phyloP scores from a whole-genome alignment of 2,113 vertebrate species.

The Rallus limicola region DNA sequence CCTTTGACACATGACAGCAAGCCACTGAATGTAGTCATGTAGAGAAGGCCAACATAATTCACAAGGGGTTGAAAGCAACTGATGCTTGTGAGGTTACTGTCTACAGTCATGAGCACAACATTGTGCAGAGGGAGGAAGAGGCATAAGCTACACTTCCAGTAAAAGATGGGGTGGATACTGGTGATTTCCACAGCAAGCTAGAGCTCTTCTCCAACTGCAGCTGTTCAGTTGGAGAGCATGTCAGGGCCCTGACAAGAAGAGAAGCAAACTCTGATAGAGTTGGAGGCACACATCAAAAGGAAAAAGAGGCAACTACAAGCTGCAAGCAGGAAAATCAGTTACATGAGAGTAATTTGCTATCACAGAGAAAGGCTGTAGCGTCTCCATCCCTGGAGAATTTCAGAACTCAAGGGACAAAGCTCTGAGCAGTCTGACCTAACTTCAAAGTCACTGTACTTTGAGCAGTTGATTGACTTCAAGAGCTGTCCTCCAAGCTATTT shows the following conservation, averaged over 20 bases:
- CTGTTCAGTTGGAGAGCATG: neutral
- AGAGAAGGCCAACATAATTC: neutral
- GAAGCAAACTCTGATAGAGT: neutral
- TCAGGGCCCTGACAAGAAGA: neutral
- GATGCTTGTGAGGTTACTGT: neutral
- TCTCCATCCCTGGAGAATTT: neutral
- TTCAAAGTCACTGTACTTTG: neutral
- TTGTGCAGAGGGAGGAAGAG: neutral
- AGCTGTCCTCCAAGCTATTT: neutral
- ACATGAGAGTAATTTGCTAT: neutral
- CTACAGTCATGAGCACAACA: neutral
- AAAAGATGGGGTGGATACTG: neutral
- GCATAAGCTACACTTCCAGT: neutral
- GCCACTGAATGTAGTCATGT: neutral
- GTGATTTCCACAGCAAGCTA: neutral
- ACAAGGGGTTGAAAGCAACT: neutral
- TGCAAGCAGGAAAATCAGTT: neutral
- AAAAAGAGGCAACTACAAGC: neutral
- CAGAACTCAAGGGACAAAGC: neutral
- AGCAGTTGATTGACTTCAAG: neutral
- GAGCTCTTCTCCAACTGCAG: neutral
- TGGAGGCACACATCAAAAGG: neutral
- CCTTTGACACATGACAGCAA: neutral
- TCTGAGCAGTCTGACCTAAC: neutral
- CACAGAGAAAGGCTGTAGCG: neutral